Base-by-base conservation (phyloP, 2,113 vertebrate species). In the Aplodontia rufa region DNA sequence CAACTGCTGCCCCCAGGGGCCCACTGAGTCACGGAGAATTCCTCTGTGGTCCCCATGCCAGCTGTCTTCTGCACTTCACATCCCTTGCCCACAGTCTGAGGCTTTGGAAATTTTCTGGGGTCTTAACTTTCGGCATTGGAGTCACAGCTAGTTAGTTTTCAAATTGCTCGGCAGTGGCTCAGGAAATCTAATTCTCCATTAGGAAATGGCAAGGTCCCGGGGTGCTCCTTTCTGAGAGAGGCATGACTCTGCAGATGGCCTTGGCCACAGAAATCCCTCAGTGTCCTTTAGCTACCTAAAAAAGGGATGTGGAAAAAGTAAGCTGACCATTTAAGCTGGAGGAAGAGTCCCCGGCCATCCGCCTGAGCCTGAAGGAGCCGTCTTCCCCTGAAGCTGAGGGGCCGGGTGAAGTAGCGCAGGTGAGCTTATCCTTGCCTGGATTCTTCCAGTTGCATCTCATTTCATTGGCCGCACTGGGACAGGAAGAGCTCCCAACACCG, bases 131-230 rank as follows among this genome's bases (percentile, higher is more conserved):
- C 35, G 76, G 49, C 84, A 85, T 47, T 76, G 28, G 66, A 81
- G 97, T 85, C 90, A 93, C 81, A 78, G 55, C 37, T 66, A 62
- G n/a, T 92, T 81, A 76, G 47, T 84, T 79, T 91, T 84, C 64
- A 69, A 51, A 71, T 49, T 28, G 47, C 24, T 13, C 37, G 19
- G 37, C 45, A 62, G 53, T 47, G 53, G 85, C 93, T 79, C 30
- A 7, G 5, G 55, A 37, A 55, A 22, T 42, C 62, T 40, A 20
- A 12, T 49, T 88, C 42, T 64, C 37, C 53, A 1, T 53, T 82
- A 11, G 13, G 9, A 55, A 47, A 26, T 0, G 1, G 17, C 64
- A 37, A 60, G 11, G 8, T 60, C 81, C 85, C 20, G 5, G 13
- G 51, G 42, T 14, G 35, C 58, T 76, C 22, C 35, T 37, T 24